Evolutionary conservation across 2,797 vertebrate genomes (phyloP).

Genomic region (Apogon hyalosoma): DNA sequence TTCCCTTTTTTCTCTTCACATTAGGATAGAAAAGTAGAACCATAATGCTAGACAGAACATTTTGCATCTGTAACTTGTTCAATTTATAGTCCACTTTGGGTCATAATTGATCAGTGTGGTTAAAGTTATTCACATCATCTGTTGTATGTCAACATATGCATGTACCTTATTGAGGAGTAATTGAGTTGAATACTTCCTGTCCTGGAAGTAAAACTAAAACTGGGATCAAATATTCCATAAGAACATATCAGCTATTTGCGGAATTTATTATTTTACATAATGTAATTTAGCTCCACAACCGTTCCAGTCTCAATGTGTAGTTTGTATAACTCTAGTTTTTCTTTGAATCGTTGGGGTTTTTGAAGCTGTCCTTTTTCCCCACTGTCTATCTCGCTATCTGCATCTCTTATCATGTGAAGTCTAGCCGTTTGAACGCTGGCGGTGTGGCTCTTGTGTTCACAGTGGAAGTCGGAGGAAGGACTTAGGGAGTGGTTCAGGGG

Average conservation of each 20-base stretch:
- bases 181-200: not conserved
- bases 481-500: slow-evolving; percentile 76
- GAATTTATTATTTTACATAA: not conserved
- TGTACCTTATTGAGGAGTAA: not conserved
- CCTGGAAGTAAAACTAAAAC: slow-evolving; percentile 10
- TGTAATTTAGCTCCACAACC: not conserved
- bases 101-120: slow-evolving; percentile 9
- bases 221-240: not conserved
- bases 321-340: not conserved
- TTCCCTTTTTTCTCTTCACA: slow-evolving; percentile 51
- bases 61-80: not conserved
- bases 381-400: slow-evolving; percentile 35
- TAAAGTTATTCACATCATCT: not conserved
- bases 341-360: slow-evolving; percentile 3
- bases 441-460: slow-evolving; percentile 55
- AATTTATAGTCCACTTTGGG: not conserved
- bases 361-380: slow-evolving; percentile 9
- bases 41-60: slow-evolving; percentile 3
- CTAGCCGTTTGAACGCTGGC: slow-evolving; percentile 54
- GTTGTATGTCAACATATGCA: not conserved
- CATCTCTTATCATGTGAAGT: slow-evolving; percentile 60
- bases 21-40: slow-evolving; percentile 46
- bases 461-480: slow-evolving; percentile 82
- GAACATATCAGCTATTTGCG: slow-evolving; percentile 18
- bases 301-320: not conserved